Percentiles rank a stretch among this genome's conserved stretches.
Evolutionary conservation across 2,113 vertebrate genomes (phyloP).

Genomic region (Lanius ludovicianus): DNA sequence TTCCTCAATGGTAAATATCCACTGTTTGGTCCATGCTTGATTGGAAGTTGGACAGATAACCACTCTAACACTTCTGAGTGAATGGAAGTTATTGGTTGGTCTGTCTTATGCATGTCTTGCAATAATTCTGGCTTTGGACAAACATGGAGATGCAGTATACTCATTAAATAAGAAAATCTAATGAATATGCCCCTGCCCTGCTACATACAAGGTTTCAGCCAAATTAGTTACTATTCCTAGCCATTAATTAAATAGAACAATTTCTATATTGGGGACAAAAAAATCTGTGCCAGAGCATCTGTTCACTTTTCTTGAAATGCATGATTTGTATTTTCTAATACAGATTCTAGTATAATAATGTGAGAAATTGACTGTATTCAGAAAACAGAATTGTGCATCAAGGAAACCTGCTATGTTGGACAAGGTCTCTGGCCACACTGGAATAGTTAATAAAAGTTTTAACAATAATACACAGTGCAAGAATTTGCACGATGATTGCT

Average conservation of each 20-base stretch:
- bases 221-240: not conserved
- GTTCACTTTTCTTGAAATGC: not conserved
- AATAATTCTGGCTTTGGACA: not conserved
- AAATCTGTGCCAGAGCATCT: constrained; percentile 2
- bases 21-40: not conserved
- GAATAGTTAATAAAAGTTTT: not conserved
- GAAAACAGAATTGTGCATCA: not conserved
- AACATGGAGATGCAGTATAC: not conserved
- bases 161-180: not conserved
- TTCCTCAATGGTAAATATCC: not conserved
- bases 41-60: not conserved
- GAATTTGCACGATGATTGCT: not conserved
- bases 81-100: not conserved
- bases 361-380: not conserved
- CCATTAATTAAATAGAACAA: not conserved
- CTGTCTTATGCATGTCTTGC: not conserved
- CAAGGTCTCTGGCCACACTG: not conserved
- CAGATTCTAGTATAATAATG: not conserved
- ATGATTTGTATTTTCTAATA: not conserved
- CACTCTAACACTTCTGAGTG: not conserved
- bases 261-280: not conserved
- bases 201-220: not conserved
- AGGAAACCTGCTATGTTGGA: not conserved
- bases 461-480: not conserved
- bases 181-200: not conserved